Base-by-base conservation (phyloP, 2,797 vertebrate genomes). In the Rhinophrynus dorsalis region DNA sequence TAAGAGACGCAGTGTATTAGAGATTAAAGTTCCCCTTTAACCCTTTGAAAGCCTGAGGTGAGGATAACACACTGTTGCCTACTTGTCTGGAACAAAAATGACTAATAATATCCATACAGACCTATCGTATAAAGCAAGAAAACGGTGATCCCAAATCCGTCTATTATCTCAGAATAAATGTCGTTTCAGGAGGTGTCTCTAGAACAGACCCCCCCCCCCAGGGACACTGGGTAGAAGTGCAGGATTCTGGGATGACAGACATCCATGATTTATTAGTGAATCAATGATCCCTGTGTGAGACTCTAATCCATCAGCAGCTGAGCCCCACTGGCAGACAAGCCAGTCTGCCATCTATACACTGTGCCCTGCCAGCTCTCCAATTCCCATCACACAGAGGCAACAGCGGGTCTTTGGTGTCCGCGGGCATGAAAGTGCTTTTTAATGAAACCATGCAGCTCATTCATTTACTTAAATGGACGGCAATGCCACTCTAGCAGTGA, bases 351-450 rank as follows among this genome's bases (percentile, higher is more conserved):
- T n/a, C n/a, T n/a, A n/a, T 21, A 20, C 3, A 29, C 15, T 13
- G 29, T 7, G 15, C 42, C 21, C 47, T 10, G 11, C 35, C 21
- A 62, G 18, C 7, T 29, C 35, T 35, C 33, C 23, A 12, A 50
- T 35, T 48, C 44, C 35, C 29, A 30, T 50, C 44, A 62, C 42
- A 29, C 1, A 7, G 18, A 52, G 15, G 10, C 13, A 62, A 27
- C 59, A 10, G 60, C 5, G 12, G 60, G 35, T n/a, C 18, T 40
- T 18, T 23, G 26, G 15, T 3, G 40, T 17, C 51, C 15, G 35
- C 55, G 50, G 50, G 63, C 63, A 12, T 50, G 15, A 44, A 66
- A 44, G 50, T 55, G 30, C 50, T 23, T 15, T n/a, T 24, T 66
- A 55, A 66, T 66, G 23, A 23, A 66, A 55, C 1, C 50, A 17